Conservation (phyloP, 2,888 invertebrate species). For the Hydraecia micacea region DNA sequence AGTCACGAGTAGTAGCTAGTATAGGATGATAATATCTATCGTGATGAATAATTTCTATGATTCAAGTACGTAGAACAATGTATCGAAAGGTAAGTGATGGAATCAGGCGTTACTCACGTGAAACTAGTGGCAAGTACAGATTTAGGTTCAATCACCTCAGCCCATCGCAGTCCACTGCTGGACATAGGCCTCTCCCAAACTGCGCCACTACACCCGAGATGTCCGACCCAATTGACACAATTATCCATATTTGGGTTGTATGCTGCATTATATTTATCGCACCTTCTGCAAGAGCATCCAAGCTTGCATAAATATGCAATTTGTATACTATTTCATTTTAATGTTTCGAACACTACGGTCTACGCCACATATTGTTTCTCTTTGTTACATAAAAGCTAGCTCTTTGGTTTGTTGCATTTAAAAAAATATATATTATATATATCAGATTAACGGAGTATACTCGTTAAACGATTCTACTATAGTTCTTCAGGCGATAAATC, state of each 20-base stretch:
- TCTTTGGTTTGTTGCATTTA: neutral
- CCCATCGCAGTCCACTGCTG: neutral
- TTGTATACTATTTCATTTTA: neutral
- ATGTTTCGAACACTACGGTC: neutral
- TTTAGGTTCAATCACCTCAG: neutral
- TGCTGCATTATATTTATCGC: neutral
- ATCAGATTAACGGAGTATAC: neutral
- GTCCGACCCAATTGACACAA: neutral
- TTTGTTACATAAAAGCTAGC: neutral
- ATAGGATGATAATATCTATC: neutral
- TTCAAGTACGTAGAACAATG: neutral
- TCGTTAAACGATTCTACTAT: neutral
- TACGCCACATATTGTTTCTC: neutral
- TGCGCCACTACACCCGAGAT: too few relatives aligned
- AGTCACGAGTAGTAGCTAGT: too few relatives aligned
- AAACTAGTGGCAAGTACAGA: neutral
- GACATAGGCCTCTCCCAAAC: too few relatives aligned
- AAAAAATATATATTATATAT: neutral
- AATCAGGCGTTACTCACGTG: neutral
- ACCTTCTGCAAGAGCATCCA: neutral
- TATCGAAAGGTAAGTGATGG: neutral
- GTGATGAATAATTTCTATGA: neutral
- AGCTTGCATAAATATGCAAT: neutral
- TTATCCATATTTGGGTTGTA: neutral
- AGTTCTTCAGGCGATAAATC: constrained; percentile 2